Base-by-base conservation (phyloP, 2,113 vertebrate species). In the Phylloscopus whistleri region DNA sequence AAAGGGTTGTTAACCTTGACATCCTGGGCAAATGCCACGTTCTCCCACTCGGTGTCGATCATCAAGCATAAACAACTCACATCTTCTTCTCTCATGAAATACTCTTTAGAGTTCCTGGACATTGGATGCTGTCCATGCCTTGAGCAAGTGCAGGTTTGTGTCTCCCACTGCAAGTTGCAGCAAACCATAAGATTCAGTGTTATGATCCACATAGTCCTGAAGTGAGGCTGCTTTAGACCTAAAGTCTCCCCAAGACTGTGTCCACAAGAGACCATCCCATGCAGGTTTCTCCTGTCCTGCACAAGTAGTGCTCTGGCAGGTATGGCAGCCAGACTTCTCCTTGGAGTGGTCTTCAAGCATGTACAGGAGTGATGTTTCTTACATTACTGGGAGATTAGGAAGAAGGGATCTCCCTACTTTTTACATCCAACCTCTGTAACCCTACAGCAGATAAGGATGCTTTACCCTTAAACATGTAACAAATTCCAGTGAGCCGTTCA, bases 1-100 rank as follows among this genome's bases (percentile, higher is more conserved):
- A 73, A 78, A 70, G 23, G 10, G 49, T 51, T 30, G 83, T 87
- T 96, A 87, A 96, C 94, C 95, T 96, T 96, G 95, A 72, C 73
- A 60, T 84, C 39, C 70, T 96, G 92, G 80, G 68, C 53, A 51
- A 55, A 46, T 26, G 46, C 95, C 93, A 93, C 9, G 4, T 52
- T 90, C 79, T 96, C 60, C 69, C 26, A 16, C 41, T 90, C 11
- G 4, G 0, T 35, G 10, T 60, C 7, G 11, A 43, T 53, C 44
- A 68, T 72, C 66, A 69, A 43, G 46, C 49, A 28, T 43, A 49
- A 88, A 53, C 58, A 49, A 8, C 31, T 89, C 7, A 1, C 39
- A 49, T 90, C 52, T 82, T 82, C 44, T 60, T 49, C 79, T 93
- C 39, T 52, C 41, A 28, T 26, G 6, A 72, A 80, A 51, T 28